A percentile compares a stretch with the other conserved stretches of the same genome.
These are phyloP conservation scores for Cnemophilus loriae DNA, from an alignment of 2,113 vertebrate genomes.

Conservation along the genomic window DNA sequence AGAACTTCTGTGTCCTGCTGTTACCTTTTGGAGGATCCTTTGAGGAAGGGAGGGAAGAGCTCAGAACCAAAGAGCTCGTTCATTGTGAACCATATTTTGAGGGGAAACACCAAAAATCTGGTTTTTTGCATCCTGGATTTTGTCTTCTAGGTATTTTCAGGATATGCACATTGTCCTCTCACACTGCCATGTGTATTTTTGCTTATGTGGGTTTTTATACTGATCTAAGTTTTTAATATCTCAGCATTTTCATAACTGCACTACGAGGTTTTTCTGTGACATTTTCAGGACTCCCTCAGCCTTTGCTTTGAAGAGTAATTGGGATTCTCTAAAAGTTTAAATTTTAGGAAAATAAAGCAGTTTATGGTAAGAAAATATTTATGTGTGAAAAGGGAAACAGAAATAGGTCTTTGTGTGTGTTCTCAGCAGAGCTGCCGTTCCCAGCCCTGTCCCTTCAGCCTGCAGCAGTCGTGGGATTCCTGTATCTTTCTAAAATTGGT, in stretches of 20 bases:
- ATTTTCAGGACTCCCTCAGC: background rate
- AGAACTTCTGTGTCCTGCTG: background rate
- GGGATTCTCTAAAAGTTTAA: background rate
- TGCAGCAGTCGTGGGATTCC: background rate
- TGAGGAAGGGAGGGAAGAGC: background rate
- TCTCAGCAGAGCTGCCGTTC: background rate
- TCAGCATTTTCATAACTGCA: background rate
- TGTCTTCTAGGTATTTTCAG: background rate
- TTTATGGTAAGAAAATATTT: background rate
- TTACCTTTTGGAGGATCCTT: background rate
- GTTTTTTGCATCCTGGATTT: background rate
- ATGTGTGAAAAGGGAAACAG: background rate
- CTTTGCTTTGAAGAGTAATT: background rate
- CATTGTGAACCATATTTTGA: background rate
- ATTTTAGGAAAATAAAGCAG: background rate
- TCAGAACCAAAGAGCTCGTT: background rate
- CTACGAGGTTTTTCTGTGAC: background rate
- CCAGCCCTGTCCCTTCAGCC: background rate
- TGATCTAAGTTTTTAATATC: background rate
- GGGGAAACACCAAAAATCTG: background rate
- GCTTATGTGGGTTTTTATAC: background rate
- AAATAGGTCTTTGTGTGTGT: background rate
- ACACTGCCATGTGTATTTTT: background rate
- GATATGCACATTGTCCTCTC: background rate
- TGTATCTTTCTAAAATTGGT: background rate